Evolutionary conservation across 2,113 vertebrate genomes (phyloP).

Genomic region (Piprites chloris): DNA sequence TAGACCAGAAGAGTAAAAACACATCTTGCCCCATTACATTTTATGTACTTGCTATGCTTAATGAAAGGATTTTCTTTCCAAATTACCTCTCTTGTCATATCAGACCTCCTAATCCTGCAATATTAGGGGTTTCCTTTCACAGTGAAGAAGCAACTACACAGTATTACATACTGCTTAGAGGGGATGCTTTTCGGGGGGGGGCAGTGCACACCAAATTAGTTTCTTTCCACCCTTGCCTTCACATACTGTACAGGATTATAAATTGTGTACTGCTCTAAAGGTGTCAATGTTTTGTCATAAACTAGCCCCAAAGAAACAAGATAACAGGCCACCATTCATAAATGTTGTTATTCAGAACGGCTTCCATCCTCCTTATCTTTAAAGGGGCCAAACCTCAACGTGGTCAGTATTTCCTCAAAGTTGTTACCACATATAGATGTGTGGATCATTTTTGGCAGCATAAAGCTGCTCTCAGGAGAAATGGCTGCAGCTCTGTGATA

Average conservation of each 20-base stretch:
- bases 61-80: neutral
- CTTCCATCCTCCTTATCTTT: neutral
- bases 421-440: neutral
- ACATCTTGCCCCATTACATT: neutral
- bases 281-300: neutral
- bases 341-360: neutral
- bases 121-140: neutral
- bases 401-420: neutral
- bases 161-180: neutral
- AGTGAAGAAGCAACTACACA: neutral
- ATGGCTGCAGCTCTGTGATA: neutral
- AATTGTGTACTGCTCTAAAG: neutral
- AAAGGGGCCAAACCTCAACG: neutral
- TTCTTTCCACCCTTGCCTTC: neutral
- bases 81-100: neutral
- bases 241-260: neutral
- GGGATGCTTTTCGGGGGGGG: neutral
- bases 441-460: neutral
- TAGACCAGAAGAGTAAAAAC: neutral
- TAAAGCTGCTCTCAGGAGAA: neutral
- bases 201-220: neutral
- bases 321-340: neutral
- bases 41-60: neutral
- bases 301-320: neutral
- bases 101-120: neutral